Evolutionary conservation across 1,140 invertebrate genomes (phyloP), one percentile per base, ranked within the genome.

Genomic region (Aethina tumida): DNA sequence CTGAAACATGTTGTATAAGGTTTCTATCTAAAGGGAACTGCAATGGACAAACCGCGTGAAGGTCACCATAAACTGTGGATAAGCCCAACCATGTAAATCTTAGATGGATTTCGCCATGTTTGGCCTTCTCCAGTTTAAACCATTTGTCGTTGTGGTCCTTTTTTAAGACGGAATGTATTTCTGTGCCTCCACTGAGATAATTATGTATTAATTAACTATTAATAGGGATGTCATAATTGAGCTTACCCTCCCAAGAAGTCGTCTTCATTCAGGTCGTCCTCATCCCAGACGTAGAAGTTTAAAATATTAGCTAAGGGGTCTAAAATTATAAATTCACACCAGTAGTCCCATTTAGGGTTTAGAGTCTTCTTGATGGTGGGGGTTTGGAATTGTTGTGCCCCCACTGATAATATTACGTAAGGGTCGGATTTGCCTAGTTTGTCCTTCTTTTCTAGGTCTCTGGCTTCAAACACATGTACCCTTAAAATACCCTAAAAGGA

Each of bases 391-490:
- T 84, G 77, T 63, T 90, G 81, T 0, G 87, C 79, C 25, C 89
- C 89, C 27, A 94, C 82, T 48, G 73, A 78, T 52, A 92, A 71
- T 27, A 92, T 74, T 21, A 81, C 81, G 63, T 96, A 96, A 4
- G 92, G 92, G 70, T 96, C 92, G 3, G 88, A 93, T 65, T 94
- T 95, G 53, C 88, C 88, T 65, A 90, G 91, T 53, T 95, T 81
- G 63, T 88, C 84, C 65, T 86, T 88, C 55, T 84, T 91, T 73
- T 88, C 86, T 3, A 97, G 67, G 63, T 95, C 81, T 59, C 84
- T 82, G 9, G 86, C 92, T 72, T 92, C 84, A 2, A 93, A 75
- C 3, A 94, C 76, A 55, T 91, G 80, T 42, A 96, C 80, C 52
- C 86, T 70, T 30, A 89, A 63, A 31, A 90, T 77, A 45, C 85